Evolutionary conservation across 2,113 vertebrate species (phyloP), one percentile per base, ranked within the genome.

Genomic region (Aptenodytes forsteri): DNA sequence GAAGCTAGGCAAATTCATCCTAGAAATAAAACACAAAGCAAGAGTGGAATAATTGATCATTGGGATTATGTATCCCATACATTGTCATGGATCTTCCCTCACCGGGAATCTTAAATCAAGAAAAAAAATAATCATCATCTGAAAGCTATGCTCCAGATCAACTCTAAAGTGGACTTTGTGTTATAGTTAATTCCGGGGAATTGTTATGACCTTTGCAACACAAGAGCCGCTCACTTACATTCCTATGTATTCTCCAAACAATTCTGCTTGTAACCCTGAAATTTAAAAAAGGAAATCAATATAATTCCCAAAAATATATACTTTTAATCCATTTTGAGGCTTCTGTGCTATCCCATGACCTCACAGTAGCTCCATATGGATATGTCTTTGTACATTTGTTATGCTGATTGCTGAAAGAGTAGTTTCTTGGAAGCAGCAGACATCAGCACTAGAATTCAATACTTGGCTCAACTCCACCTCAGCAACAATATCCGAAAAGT

Each of bases 31-130:
- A 55, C 32, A 59, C 27, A 75, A 22, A 83, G 26, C 55, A 59
- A 21, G 30, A 78, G 30, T 8, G 5, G 72, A 87, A 58, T 83
- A 27, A 81, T 16, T 40, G 26, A 38, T 52, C 16, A 23, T 11
- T 72, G 8, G 40, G 42, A 85, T 72, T 27, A 49, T 0, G 0
- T 5, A 72, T 9, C 16, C 9, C 4, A 22, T 17, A 50, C 3
- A 11, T 80, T 65, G 13, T 29, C 40, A 67, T 1, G 2, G 29
- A 75, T 64, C 25, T 81, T 58, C n/a, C 40, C 4, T 72, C 16
- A 55, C 6, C 0, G 0, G 40, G 20, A 83, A 65, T 40, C 40
- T 61, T 83, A 79, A 46, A 55, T 56, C 56, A 83, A 65, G 46
- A 4, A 32, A 34, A 73, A 32, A 42, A 54, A 40, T 9, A 1